A percentile compares a stretch with the other conserved stretches of the same genome.
These are phyloP conservation scores for Athalia circularis DNA, from an alignment of 2,888 invertebrate species.

Conservation along the genomic window DNA sequence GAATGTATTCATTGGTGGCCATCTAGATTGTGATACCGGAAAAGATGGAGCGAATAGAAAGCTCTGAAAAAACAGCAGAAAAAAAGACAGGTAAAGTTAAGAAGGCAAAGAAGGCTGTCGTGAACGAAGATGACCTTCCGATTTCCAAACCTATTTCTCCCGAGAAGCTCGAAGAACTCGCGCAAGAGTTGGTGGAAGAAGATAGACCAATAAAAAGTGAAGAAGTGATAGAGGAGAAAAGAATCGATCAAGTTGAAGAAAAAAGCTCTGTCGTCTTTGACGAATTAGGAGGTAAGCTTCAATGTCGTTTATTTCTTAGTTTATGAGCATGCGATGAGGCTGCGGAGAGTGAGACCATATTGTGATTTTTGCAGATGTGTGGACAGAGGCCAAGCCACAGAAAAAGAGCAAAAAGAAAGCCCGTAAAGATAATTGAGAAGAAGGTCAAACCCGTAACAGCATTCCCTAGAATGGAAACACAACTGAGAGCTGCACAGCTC, in stretches of 20 bases:
- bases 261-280: constrained; percentile 75
- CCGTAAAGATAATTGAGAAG: constrained; percentile 82
- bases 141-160: constrained; percentile 52
- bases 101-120: constrained; percentile 58
- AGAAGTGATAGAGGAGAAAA: constrained; percentile 55
- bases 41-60: constrained; percentile 56
- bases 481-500: constrained; percentile 44
- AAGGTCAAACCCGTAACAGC: constrained; percentile 52
- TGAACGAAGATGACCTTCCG: constrained; percentile 3
- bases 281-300: constrained; percentile 77
- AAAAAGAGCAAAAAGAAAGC: constrained; percentile 88
- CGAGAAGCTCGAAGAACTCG: constrained; percentile 60
- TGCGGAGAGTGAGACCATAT: too few species aligned
- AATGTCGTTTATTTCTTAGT: constrained; percentile 10
- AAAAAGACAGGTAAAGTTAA: constrained; percentile 73
- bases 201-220: constrained; percentile 48
- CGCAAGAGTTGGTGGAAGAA: constrained; percentile 52
- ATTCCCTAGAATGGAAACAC: constrained; percentile 52
- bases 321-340: neutral
- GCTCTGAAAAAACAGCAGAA: constrained; percentile 67
- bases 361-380: constrained; percentile 77
- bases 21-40: constrained; percentile 61
- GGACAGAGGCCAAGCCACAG: constrained; percentile 84
- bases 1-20: neutral
- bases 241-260: constrained; percentile 60